Evolutionary conservation across 2,113 vertebrate species (phyloP), one percentile per base, ranked within the genome.

Genomic region (Tachysurus vachellii): DNA sequence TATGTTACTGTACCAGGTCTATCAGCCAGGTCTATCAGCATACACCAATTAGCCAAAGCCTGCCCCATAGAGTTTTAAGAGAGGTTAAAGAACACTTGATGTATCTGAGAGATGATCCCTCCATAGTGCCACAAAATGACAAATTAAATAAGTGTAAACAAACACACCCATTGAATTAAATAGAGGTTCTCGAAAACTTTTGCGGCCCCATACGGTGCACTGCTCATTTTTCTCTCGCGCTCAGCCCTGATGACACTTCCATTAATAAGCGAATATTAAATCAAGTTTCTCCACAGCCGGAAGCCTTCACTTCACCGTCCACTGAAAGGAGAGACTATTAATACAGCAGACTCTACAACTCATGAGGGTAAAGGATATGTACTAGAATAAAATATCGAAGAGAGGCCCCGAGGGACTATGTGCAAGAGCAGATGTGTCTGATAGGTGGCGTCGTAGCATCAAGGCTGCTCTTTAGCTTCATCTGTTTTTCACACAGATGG

Each of bases 191-290:
- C 14, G 47, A 87, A 84, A 89, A 89, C 83, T 89, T 87, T 85
- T 28, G 80, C 54, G 75, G 84, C 88, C 89, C 85, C 75, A 42
- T 88, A 76, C 81, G 47, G 89, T 19, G 86, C 71, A 36, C 13
- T 5, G 57, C 87, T 91, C 88, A 91, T 91, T 90, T 90, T 89
- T 90, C 92, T 91, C 89, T 75, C 84, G 85, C 83, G 23, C 82
- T 70, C 86, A 71, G 90, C 87, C 82, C 84, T 88, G 80, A 88
- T 91, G 89, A 91, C 91, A 91, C 88, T 88, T 85, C 36, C 88
- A 91, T 93, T 93, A 93, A 91, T 91, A 91, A 90, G 89, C 82
- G 85, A 91, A 91, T 91, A 92, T 92, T 93, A 93, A 93, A 92
- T 91, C 90, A 91, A 88, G 88, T 89, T 89, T 84, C 85, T 88